Percentiles rank a stretch among this genome's conserved stretches.
Evolutionary conservation across 2,113 vertebrate genomes (phyloP).

Genomic region (Bos indicus): DNA sequence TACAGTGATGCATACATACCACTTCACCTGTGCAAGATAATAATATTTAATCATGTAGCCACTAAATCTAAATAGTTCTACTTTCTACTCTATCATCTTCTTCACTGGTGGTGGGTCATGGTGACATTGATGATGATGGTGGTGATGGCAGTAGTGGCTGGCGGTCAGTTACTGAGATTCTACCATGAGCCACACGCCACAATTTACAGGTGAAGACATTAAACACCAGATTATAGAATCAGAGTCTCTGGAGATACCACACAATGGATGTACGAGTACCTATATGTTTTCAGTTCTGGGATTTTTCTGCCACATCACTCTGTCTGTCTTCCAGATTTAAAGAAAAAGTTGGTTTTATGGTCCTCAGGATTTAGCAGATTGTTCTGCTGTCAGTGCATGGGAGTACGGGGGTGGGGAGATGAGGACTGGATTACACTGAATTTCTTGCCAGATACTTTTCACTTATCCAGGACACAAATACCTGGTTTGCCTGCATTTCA

Average conservation of each 20-base stretch:
- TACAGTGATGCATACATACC: not conserved
- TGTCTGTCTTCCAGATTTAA: not conserved
- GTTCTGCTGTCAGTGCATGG: not conserved
- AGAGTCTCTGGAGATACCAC: not conserved
- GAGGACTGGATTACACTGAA: not conserved
- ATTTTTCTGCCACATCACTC: not conserved
- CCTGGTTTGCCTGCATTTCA: not conserved
- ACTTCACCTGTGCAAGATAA: not conserved
- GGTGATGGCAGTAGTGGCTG: not conserved
- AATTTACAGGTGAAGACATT: not conserved
- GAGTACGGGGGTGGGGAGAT: not conserved
- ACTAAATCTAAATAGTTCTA: not conserved
- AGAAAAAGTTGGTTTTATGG: not conserved
- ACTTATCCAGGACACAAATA: not conserved
- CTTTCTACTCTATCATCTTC: not conserved
- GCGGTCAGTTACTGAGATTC: not conserved
- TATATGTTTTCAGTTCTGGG: not conserved
- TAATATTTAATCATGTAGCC: not conserved
- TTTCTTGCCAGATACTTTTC: not conserved
- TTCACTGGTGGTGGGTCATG: not conserved
- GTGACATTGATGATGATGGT: not conserved
- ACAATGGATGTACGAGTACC: not conserved
- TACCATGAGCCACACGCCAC: not conserved
- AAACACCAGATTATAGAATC: not conserved
- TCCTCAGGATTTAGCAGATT: not conserved